These are phyloP conservation scores for Drosophila repleta DNA, from an alignment of 1,140 invertebrate genomes.

Conservation along the genomic window DNA sequence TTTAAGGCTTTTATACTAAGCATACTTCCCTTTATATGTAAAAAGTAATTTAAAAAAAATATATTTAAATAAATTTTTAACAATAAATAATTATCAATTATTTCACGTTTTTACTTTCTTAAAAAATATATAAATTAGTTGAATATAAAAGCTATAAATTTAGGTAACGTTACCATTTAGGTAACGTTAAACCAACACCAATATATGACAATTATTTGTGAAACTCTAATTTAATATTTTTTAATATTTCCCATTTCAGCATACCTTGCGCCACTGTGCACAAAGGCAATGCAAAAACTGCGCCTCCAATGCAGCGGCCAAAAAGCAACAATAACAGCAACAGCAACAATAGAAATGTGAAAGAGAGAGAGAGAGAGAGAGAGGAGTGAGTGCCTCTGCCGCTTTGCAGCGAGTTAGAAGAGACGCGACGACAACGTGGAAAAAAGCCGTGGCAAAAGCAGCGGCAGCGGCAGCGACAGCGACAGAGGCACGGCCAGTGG, in stretches of 20 bases:
- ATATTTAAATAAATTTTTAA: not conserved
- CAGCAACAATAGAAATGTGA: slow-evolving; percentile 8
- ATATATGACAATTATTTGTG: too few relatives aligned
- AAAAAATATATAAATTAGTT: too few relatives aligned
- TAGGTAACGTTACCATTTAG: too few relatives aligned
- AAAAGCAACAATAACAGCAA: slow-evolving; percentile 51
- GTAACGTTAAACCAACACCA: too few relatives aligned
- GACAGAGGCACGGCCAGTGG: not conserved
- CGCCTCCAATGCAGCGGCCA: slow-evolving; percentile 61
- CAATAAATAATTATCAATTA: too few relatives aligned
- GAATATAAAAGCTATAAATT: too few relatives aligned
- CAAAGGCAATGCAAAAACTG: slow-evolving; percentile 58
- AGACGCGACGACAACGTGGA: slow-evolving; percentile 50
- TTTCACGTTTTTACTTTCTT: too few relatives aligned
- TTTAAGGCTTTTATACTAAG: too few relatives aligned
- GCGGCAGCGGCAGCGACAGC: not conserved
- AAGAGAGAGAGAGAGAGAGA: too few relatives aligned
- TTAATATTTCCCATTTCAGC: not conserved
- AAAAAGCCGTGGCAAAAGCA: slow-evolving; percentile 42
- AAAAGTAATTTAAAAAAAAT: not conserved
- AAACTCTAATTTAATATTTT: too few relatives aligned
- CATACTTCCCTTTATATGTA: too few relatives aligned
- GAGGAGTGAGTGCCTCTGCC: slow-evolving; percentile 13
- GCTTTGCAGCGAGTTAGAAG: slow-evolving; percentile 36
- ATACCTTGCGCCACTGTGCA: slow-evolving; percentile 45